phyloP scores from a whole-genome alignment of 1,140 invertebrate genomes.

The Caenorhabditis inopinata region DNA sequence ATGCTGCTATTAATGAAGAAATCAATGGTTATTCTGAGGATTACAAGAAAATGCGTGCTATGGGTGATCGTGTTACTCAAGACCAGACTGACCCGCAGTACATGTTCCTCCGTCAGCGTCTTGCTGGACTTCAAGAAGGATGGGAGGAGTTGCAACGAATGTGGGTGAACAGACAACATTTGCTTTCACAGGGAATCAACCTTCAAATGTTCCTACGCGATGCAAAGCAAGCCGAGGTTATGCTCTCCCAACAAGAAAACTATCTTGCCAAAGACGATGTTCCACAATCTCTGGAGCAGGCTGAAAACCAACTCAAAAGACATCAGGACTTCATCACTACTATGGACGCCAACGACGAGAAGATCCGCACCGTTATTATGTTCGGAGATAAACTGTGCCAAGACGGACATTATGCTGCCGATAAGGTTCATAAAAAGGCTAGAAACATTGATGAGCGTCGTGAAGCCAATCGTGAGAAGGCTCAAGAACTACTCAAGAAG shows the following conservation, averaged over 20 bases:
- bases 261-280: conserved; percentile 89
- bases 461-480: conserved; percentile 82
- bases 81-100: conserved; percentile 82
- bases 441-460: conserved; percentile 88
- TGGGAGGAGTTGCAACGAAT: conserved; percentile 98
- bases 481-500: conserved; percentile 85
- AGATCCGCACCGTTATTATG: conserved; percentile 83
- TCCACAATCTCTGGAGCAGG: conserved; percentile 88
- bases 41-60: conserved; percentile 98
- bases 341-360: conserved; percentile 99
- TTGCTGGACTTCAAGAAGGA: conserved; percentile 94
- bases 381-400: conserved; percentile 82
- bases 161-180: conserved; percentile 96
- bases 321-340: conserved; percentile 98
- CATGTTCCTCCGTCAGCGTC: conserved; percentile 71
- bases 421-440: conserved; percentile 88
- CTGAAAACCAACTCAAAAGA: conserved; percentile 91
- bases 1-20: conserved; percentile 95
- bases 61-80: conserved; percentile 88
- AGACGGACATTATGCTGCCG: conserved; percentile 75
- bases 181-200: conserved; percentile 85
- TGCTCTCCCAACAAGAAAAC: conserved; percentile 96
- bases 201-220: conserved; percentile 90
- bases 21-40: conserved; percentile 98
- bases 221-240: conserved; percentile 92